Base-by-base conservation (phyloP, 2,888 invertebrate genomes). In the Petrolisthes cinctipes region DNA sequence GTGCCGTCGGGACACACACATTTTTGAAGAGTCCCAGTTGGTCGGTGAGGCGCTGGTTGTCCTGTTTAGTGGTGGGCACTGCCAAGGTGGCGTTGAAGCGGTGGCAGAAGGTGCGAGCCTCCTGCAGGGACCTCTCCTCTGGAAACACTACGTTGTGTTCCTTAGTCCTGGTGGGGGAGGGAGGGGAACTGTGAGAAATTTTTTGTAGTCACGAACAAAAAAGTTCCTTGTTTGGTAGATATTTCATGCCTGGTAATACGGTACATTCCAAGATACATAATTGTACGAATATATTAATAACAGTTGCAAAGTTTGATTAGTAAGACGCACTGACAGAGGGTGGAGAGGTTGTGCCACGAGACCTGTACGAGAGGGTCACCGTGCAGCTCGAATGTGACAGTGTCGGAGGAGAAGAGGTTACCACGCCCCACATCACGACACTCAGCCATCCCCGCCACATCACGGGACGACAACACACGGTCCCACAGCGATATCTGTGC, bases 401-500 rank as follows among this genome's bases (percentile, higher is more conserved):
- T 82, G 79, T 86, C 86, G 14, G 86, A 82, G 78, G 76, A 23
- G 82, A 86, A 86, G 78, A 82, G 53, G 68, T 82, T 71, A 4
- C 78, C 78, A n/a, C 71, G 53, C 2, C 66, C 78, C 4, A 56
- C 6, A 14, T 14, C 54, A 23, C 5, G 6, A 68, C 86, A 86
- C 66, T 9, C 6, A 9, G 86, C 82, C 37, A 86, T 54, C 54
- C 6, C 57, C 7, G 5, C 6, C 23, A 86, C 82, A 56, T 86
- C 68, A 4, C 14, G 61, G n/a, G 66, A 7, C 7, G 23, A 11
- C 78, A 86, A 17, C 51, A 78, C 53, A 4, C 82, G 82, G 71
- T 83, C 68, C 86, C 86, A 86, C 17, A 86, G 37, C 11, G 68
- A 61, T 6, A 86, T 53, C 51, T 86, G 82, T 3, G 86, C 23